Evolutionary conservation across 2,888 invertebrate species (phyloP).

Genomic region (Opisthograptis luteolata): DNA sequence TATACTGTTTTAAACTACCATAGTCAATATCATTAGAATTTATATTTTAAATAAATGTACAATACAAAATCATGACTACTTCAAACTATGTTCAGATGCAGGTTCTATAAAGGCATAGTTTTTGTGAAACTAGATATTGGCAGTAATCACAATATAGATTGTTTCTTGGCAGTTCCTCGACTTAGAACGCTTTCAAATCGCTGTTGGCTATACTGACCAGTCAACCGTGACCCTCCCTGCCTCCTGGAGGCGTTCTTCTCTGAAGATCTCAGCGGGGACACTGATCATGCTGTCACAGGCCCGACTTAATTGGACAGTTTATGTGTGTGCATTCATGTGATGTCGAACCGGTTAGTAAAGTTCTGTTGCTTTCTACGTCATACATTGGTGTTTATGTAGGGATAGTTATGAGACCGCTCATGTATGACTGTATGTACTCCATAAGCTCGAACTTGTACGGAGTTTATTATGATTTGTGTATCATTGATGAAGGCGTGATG

Average conservation of each 20-base stretch:
- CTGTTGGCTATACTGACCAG: slow-evolving; percentile 64
- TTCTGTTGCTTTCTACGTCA: slow-evolving; percentile 76
- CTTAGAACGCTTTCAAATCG: slow-evolving; percentile 76
- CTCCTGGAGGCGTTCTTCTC: slow-evolving; percentile 49
- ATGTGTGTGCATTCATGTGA: slow-evolving; percentile 76
- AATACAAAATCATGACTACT: too few relatives aligned
- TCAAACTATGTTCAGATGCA: too few relatives aligned
- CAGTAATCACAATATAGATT: slow-evolving; percentile 63
- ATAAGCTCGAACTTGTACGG: slow-evolving; percentile 61
- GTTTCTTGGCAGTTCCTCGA: slow-evolving; percentile 66
- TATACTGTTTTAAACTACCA: too few relatives aligned
- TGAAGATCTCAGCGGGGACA: slow-evolving; percentile 54
- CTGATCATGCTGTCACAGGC: slow-evolving; percentile 69
- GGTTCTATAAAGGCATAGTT: slow-evolving; percentile 10
- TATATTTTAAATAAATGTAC: too few relatives aligned
- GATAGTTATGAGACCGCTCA: slow-evolving; percentile 58
- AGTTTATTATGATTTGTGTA: slow-evolving; percentile 79
- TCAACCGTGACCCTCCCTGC: slow-evolving; percentile 58
- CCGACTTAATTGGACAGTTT: slow-evolving; percentile 74
- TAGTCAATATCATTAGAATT: too few relatives aligned
- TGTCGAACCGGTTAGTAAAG: slow-evolving; percentile 76
- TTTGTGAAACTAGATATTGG: slow-evolving; percentile 19
- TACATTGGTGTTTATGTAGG: slow-evolving; percentile 67
- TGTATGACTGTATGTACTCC: slow-evolving; percentile 53
- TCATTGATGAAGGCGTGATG: slow-evolving; percentile 70